phyloP scores from a whole-genome alignment of 2,113 vertebrate species.

The Notechis scutatus region DNA sequence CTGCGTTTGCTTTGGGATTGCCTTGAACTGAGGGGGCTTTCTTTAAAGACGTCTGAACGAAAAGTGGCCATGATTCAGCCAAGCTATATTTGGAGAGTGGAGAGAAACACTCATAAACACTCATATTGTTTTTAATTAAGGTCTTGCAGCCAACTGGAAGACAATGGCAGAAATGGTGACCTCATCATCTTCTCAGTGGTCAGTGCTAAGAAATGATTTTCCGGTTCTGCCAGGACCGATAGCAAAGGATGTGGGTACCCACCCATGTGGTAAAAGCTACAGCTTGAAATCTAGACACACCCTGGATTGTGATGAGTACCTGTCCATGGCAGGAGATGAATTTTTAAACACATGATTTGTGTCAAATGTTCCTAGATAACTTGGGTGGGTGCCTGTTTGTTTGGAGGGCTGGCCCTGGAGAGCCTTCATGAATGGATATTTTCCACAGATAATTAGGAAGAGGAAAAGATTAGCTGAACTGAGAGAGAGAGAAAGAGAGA shows the following conservation, averaged over 20 bases:
- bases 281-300: background rate
- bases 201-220: background rate
- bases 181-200: background rate
- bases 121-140: background rate
- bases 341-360: background rate
- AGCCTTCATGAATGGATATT: constrained; percentile 53
- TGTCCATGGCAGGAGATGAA: constrained; percentile 3
- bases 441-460: constrained; percentile 57
- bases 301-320: background rate
- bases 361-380: constrained; percentile 12
- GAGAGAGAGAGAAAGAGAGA: background rate
- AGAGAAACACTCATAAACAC: background rate
- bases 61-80: background rate
- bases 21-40: background rate
- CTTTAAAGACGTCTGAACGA: background rate
- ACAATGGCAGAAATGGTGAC: background rate
- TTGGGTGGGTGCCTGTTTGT: constrained; percentile 31
- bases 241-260: background rate
- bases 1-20: too few relatives aligned
- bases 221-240: background rate
- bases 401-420: constrained; percentile 42
- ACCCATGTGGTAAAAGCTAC: background rate
- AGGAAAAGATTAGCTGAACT: constrained; percentile 58
- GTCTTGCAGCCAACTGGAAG: background rate
- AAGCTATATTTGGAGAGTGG: background rate